Conservation (phyloP, 2,888 invertebrate genomes). For the Melinopterus prodromus region DNA sequence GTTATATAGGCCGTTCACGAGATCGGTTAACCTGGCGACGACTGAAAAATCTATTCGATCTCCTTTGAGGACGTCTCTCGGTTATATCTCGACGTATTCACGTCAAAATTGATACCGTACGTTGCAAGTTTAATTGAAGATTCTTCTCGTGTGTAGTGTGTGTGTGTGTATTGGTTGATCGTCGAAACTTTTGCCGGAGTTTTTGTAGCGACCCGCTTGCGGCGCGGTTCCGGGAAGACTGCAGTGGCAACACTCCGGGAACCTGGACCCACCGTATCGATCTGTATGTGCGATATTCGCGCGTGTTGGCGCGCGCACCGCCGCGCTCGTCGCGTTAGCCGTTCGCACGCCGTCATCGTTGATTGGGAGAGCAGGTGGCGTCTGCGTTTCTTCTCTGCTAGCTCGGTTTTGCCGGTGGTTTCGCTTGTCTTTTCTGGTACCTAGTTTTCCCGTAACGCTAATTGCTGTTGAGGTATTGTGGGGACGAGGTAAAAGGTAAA, state of each 20-base stretch:
- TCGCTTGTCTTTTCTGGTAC: too few species aligned
- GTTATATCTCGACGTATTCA: too few species aligned
- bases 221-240: slow-evolving; percentile 51
- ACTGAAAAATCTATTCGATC: neutral
- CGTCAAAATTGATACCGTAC: neutral
- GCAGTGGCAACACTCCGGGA: slow-evolving; percentile 46
- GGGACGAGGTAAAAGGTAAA: too few species aligned
- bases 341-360: too few species aligned
- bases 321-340: slow-evolving; percentile 33
- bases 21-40: neutral
- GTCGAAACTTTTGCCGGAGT: neutral
- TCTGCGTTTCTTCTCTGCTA: neutral
- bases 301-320: slow-evolving; percentile 42
- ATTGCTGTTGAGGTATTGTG: neutral
- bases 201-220: slow-evolving; percentile 45
- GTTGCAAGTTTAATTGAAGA: slow-evolving; percentile 20
- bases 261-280: slow-evolving; percentile 44
- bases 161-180: neutral
- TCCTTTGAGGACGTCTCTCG: neutral
- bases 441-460: neutral
- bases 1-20: neutral
- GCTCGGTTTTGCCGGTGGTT: neutral
- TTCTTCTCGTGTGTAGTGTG: slow-evolving; percentile 10
- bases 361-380: neutral
- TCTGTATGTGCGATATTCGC: slow-evolving; percentile 41